A percentile compares a stretch with the other conserved stretches of the same genome.
phyloP scores from a whole-genome alignment of 1,140 invertebrate species.

The Bombus sibiricus region DNA sequence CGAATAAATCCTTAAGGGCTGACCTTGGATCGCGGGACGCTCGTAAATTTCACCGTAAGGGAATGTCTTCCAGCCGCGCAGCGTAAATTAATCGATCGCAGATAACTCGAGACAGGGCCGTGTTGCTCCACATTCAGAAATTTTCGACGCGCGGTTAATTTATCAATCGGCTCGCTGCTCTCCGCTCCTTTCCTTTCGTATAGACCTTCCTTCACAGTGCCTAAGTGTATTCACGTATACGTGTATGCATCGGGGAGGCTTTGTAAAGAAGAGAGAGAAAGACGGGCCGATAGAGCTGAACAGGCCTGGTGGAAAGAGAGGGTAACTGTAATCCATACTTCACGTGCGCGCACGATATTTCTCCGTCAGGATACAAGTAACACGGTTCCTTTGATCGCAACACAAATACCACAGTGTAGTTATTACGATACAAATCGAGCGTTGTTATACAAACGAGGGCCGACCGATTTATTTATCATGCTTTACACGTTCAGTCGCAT shows the following conservation, averaged over 20 bases:
- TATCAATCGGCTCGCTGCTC: conserved; percentile 19
- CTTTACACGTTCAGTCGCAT: conserved; percentile 2
- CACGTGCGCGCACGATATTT: conserved; percentile 50
- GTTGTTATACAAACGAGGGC: conserved; percentile 51
- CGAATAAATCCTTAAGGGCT: conserved; percentile 34
- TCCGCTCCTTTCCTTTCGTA: neutral
- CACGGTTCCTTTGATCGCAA: conserved; percentile 53
- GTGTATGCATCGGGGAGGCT: neutral
- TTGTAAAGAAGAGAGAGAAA: neutral
- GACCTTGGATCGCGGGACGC: conserved; percentile 36
- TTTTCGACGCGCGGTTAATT: conserved; percentile 37
- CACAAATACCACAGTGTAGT: conserved; percentile 48
- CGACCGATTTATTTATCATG: conserved; percentile 46
- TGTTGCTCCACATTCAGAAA: conserved; percentile 51
- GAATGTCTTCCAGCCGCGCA: neutral
- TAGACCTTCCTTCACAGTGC: neutral
- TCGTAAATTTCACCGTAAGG: conserved; percentile 40
- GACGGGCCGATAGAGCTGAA: neutral
- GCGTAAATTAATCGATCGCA: conserved; percentile 55
- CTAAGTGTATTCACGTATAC: no score
- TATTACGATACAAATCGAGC: conserved; percentile 56
- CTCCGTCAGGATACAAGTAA: conserved; percentile 53
- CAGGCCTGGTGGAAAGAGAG: neutral
- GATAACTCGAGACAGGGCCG: conserved; percentile 33
- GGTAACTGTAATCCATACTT: conserved; percentile 37